A percentile compares a stretch with the other conserved stretches of the same genome.
phyloP scores from a whole-genome alignment of 2,113 vertebrate genomes.

The Microcebus murinus region DNA sequence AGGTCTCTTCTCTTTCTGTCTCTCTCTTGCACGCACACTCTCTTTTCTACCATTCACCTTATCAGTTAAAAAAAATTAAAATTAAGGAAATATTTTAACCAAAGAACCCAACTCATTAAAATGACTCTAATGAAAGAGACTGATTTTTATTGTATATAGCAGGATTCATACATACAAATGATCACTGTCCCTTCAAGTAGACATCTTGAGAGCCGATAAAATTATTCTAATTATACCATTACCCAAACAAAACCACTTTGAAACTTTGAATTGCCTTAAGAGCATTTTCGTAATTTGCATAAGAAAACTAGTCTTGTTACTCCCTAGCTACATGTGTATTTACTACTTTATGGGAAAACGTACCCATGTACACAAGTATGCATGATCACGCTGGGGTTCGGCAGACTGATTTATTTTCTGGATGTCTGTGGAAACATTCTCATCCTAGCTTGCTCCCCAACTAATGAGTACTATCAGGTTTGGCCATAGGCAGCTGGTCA shows the following conservation, averaged over 20 bases:
- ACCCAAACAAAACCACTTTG: not conserved
- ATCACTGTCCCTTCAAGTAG: not conserved
- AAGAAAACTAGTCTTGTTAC: not conserved
- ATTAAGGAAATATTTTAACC: not conserved
- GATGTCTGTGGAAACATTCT: not conserved
- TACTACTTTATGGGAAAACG: not conserved
- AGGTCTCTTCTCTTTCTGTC: not conserved
- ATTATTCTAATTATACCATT: not conserved
- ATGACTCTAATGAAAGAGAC: not conserved
- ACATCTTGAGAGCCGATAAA: not conserved
- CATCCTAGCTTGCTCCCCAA: too few species aligned
- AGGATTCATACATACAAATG: accelerated
- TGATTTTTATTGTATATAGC: not conserved
- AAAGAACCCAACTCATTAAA: not conserved
- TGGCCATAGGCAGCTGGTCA: not conserved
- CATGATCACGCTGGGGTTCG: accelerated
- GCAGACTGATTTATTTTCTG: not conserved
- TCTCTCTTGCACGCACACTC: too few species aligned
- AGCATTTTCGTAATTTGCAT: not conserved
- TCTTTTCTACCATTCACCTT: not conserved
- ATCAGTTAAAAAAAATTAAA: not conserved
- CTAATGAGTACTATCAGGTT: not conserved
- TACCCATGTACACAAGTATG: too few species aligned
- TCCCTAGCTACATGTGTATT: not conserved
- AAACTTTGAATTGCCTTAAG: not conserved